phyloP scores from a whole-genome alignment of 2,888 invertebrate species.

The Andrena haemorrhoa region DNA sequence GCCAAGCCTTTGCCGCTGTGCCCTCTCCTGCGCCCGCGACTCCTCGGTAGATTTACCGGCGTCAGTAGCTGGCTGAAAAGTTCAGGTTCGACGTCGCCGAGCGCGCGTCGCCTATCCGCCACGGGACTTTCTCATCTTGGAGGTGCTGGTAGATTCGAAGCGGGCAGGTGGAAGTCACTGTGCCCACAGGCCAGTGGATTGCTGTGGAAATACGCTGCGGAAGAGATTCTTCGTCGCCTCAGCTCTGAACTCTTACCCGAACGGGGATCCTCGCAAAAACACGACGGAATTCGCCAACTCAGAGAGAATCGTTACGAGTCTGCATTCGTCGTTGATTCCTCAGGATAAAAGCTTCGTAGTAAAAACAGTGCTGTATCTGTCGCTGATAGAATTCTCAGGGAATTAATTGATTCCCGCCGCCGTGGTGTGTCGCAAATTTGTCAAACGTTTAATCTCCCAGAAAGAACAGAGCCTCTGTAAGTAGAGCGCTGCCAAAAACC shows the following conservation, averaged over 20 bases:
- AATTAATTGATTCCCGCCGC: too few relatives aligned
- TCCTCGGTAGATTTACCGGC: constrained; percentile 19
- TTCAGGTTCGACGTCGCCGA: background rate
- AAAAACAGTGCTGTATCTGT: too few relatives aligned
- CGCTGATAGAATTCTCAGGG: too few relatives aligned
- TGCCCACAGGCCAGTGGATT: background rate
- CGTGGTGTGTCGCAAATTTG: too few relatives aligned
- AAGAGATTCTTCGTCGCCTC: background rate
- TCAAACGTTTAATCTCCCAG: too few relatives aligned
- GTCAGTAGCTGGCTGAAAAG: background rate
- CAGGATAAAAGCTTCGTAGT: too few relatives aligned
- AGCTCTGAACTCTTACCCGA: background rate
- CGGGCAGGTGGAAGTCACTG: background rate
- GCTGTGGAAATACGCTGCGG: background rate
- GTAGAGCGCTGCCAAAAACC: background rate
- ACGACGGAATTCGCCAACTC: too few relatives aligned
- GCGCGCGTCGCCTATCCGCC: too few relatives aligned
- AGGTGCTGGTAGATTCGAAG: background rate
- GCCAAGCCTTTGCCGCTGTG: constrained; percentile 61
- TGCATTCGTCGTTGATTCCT: too few relatives aligned
- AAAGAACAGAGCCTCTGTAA: too few relatives aligned
- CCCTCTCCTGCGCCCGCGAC: constrained; percentile 32
- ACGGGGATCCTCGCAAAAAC: background rate
- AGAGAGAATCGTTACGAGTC: too few relatives aligned
- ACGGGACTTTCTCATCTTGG: background rate